These are phyloP conservation scores for Nephrotoma guestfalica DNA, from an alignment of 2,888 invertebrate species.

Conservation along the genomic window DNA sequence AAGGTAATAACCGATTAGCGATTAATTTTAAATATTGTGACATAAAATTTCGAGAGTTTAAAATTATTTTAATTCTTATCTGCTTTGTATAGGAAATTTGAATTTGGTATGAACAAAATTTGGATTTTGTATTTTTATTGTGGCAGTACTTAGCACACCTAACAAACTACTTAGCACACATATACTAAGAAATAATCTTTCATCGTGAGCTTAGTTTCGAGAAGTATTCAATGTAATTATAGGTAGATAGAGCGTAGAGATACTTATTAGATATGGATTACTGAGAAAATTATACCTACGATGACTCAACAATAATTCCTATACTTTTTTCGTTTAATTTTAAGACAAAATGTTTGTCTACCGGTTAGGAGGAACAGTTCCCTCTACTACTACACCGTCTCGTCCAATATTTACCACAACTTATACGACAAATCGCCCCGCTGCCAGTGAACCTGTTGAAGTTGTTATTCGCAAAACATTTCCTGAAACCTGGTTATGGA, in stretches of 20 bases:
- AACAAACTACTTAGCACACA: no score
- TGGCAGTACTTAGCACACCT: no score
- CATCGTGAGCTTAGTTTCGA: neutral
- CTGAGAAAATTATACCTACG: neutral
- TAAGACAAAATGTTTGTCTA: neutral
- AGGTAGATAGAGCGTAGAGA: no score
- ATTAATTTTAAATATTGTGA: no score
- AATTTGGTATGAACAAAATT: no score
- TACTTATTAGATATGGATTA: neutral
- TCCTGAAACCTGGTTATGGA: constrained; percentile 55
- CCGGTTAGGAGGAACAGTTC: neutral
- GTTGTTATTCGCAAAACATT: constrained; percentile 35
- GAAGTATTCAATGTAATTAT: neutral
- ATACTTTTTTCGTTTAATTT: neutral
- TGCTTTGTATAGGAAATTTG: no score
- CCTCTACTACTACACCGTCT: neutral
- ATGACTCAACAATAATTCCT: neutral
- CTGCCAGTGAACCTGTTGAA: neutral
- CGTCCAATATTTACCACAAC: neutral
- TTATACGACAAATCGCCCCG: neutral
- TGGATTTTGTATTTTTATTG: no score
- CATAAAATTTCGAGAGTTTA: no score
- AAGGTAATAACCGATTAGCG: no score
- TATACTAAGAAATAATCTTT: no score
- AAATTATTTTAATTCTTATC: no score